Evolutionary conservation across 2,113 vertebrate species (phyloP).

Genomic region (Centropus bengalensis): DNA sequence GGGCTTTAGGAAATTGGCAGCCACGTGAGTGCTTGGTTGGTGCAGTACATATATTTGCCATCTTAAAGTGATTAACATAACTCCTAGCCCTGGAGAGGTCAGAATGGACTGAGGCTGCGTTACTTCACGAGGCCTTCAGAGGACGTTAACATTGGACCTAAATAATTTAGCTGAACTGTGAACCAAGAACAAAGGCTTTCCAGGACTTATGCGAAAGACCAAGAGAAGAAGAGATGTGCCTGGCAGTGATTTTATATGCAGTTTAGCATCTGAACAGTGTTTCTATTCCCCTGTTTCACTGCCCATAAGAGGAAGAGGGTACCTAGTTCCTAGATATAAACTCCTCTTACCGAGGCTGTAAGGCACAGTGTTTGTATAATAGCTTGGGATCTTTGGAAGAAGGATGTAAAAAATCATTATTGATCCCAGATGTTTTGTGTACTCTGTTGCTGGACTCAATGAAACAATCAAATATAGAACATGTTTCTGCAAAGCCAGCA

Average conservation of each 20-base stretch:
- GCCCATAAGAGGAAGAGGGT: not conserved
- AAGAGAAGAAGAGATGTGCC: not conserved
- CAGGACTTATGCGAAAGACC: not conserved
- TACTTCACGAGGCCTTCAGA: not conserved
- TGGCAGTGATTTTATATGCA: not conserved
- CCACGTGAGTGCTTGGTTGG: not conserved
- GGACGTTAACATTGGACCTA: not conserved
- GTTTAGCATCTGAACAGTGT: not conserved
- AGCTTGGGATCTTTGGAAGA: conserved; percentile 6
- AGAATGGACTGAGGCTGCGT: not conserved
- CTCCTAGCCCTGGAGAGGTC: not conserved
- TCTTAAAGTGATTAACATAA: not conserved
- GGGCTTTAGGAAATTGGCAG: not conserved
- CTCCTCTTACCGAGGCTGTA: not conserved
- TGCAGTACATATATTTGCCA: not conserved
- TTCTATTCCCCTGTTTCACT: not conserved
- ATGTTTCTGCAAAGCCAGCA: conserved; percentile 32
- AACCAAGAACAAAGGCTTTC: conserved; percentile 1
- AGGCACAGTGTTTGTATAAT: not conserved
- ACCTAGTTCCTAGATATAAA: not conserved
- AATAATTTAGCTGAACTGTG: not conserved
- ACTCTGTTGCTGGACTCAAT: conserved; percentile 17
- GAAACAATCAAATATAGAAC: conserved; percentile 46
- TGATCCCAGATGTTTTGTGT: conserved; percentile 53
- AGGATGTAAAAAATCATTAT: conserved; percentile 22